Conservation (phyloP, 2,113 vertebrate genomes). For the Cinclus mexicanus region DNA sequence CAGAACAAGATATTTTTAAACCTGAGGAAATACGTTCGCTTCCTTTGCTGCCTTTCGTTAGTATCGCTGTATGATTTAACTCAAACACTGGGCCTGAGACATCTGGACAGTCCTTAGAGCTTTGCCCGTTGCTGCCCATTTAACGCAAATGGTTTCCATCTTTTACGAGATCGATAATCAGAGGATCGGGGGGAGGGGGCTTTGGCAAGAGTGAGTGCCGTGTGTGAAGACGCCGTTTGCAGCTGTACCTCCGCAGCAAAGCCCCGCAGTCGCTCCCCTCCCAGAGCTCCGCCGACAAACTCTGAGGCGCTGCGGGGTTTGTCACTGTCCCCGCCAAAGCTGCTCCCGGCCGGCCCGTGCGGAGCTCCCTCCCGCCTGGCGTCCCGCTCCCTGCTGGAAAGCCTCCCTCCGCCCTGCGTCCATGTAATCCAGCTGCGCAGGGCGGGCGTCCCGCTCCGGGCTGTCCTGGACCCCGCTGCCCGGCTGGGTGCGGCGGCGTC, state of each 20-base stretch:
- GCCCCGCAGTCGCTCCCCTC: neutral
- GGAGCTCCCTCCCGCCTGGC: neutral
- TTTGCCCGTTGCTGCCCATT: neutral
- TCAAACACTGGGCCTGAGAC: neutral
- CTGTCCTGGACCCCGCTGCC: neutral
- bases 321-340: neutral
- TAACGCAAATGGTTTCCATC: neutral
- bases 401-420: neutral
- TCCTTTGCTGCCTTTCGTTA: neutral
- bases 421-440: fast-evolving
- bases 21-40: slow-evolving; percentile 6
- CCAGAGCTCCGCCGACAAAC: fast-evolving
- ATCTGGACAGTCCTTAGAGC: neutral
- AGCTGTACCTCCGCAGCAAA: neutral
- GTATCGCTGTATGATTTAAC: neutral
- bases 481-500: neutral
- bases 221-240: neutral
- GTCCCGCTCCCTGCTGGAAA: neutral
- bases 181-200: fast-evolving
- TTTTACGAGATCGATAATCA: neutral
- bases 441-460: neutral
- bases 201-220: fast-evolving
- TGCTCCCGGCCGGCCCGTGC: fast-evolving
- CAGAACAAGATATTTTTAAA: slow-evolving; percentile 49
- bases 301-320: fast-evolving